Base-by-base conservation (phyloP, 1,140 invertebrate genomes). In the Cotesia vestalis region DNA sequence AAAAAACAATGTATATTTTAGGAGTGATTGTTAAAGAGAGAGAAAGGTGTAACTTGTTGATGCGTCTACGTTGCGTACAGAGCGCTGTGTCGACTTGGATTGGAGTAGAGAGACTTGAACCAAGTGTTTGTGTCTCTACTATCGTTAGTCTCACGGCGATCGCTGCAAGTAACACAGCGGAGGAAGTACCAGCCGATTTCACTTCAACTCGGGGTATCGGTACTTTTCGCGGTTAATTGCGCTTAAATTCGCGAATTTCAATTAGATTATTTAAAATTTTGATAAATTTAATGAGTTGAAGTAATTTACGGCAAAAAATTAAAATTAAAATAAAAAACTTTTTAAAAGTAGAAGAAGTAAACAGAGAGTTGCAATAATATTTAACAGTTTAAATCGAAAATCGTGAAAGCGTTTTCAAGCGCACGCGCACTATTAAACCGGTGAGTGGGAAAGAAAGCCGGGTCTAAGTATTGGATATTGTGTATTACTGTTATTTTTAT, bases 401-500 rank as follows among this genome's bases (percentile, higher is more conserved):
- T 67, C 52, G 66, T 53, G 66, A 67, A 67, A 67, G 66, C 66
- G 46, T 67, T 61, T 64, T 11, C 9, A 12, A 20, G 66, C 66
- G 66, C 66, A 67, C 51, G 66, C 66, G 66, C 66, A 51, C 51
- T 51, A 51, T 55, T 55, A 67, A 62, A 38, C 46, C 17, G 46
- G 8, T 67, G 51, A 67, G 66, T 67, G 66, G 66, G 66, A 67
- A 51, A 67, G 66, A 67, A 67, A 67, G 66, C 66, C 66, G 66
- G 66, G 8, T 27, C 51, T 17, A 55, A 55, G 17, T 67, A 67
- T 51, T 66, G 27, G 27, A 27, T 27, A 27, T 27, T 27, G 27
- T 27, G 27, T 27, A 27, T 27, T 27, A 27, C 27, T 27, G 11
- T 46, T 46, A 46, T 46, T 46, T 46, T 46, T 46, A 46, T 46